These are phyloP conservation scores for Mesembrinibis cayennensis DNA, from an alignment of 2,113 vertebrate species.

Conservation along the genomic window DNA sequence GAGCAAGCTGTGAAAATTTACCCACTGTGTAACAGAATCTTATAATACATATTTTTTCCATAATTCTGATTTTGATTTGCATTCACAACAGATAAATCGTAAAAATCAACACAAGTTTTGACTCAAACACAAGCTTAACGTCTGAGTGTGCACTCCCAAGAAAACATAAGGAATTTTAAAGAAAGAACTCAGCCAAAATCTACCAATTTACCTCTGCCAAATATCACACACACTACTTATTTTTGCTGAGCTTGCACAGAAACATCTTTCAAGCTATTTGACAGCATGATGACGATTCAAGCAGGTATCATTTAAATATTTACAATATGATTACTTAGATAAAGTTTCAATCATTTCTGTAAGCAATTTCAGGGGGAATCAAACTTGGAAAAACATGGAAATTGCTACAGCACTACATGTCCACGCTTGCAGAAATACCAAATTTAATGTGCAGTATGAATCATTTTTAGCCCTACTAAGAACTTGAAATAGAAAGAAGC, in stretches of 20 bases:
- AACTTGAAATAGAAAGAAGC: constrained; percentile 13
- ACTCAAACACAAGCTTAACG: background rate
- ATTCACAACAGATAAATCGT: background rate
- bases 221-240: background rate
- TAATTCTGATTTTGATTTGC: background rate
- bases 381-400: background rate
- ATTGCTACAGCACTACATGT: background rate
- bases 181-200: background rate
- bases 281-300: background rate
- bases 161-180: background rate
- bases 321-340: background rate
- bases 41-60: background rate
- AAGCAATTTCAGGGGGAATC: background rate
- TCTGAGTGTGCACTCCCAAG: background rate
- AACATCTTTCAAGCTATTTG: background rate
- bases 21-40: background rate
- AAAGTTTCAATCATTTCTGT: background rate
- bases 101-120: background rate
- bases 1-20: background rate
- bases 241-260: background rate
- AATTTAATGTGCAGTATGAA: background rate
- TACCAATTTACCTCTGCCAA: background rate
- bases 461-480: constrained; percentile 23
- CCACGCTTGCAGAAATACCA: background rate
- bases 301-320: constrained; percentile 8